Evolutionary conservation across 37 sponge, comb jelly and placozoan genomes (phyloP), one percentile per base, ranked within the genome.

Genomic region (Mnemiopsis leidyi): DNA sequence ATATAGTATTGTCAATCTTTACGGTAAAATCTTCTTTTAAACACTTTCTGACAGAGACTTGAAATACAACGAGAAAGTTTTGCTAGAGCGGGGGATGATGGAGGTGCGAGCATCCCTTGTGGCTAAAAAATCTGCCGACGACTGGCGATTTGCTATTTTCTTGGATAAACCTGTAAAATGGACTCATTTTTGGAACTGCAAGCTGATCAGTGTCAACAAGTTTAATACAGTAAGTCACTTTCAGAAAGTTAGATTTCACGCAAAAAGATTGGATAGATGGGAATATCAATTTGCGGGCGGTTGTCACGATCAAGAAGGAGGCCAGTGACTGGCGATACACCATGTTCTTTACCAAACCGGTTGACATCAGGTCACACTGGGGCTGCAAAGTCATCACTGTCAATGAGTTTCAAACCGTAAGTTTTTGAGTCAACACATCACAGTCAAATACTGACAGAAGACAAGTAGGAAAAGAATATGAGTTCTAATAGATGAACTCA

Each of bases 101-200:
- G 75, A 71, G 75, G 75, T 71, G 30, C 75, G 75, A 18, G 25
- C 75, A 29, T 29, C 25, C 3, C 25, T 71, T 23, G 30, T 28
- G 3, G 30, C 20, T 28, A n/a, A 28, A 5, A 71, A 71, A 18
- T 13, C 25, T 29, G 75, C 75, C 3, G 20, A 28, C 75, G 30
- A 71, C 75, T 71, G 75, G 75, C 25, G 30, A 71, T 71, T 71
- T 28, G 30, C 75, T 18, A 71, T 71, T 71, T 71, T 71, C 75
- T 25, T 71, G 30, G 75, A 71, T 71, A 71, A 71, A 71, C 75
- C 75, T 7, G 75, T 71, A n/a, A 71, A 71, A 28, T 71, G 75
- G 75, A 71, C 75, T 71, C 75, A 71, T 71, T 71, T 71, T 28
- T 71, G 75, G 75, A 71, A 71, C 75, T 71, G 75, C 30, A 71